phyloP scores from a whole-genome alignment of 2,797 vertebrate species.

The Sebastes paucispinis region DNA sequence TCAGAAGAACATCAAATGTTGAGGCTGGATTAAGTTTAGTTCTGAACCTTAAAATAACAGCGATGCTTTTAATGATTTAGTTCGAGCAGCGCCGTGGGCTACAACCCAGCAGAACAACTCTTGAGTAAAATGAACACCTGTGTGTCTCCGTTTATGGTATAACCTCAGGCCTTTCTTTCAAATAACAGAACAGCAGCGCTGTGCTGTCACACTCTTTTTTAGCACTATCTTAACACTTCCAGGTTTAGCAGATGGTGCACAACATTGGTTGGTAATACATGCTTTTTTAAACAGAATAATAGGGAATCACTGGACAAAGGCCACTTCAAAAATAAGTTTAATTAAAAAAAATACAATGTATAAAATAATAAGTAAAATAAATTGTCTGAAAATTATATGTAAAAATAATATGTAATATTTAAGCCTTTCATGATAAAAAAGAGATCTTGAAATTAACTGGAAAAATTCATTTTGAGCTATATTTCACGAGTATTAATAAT shows the following conservation, averaged over 20 bases:
- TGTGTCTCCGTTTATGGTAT: neutral
- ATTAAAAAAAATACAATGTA: no score
- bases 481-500: neutral
- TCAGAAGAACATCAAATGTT: neutral
- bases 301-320: neutral
- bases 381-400: no score
- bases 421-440: no score
- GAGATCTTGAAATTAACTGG: no score
- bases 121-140: conserved; percentile 18
- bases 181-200: neutral
- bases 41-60: conserved; percentile 1
- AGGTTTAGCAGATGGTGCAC: neutral
- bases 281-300: neutral
- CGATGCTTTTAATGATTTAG: conserved; percentile 11
- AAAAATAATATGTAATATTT: no score
- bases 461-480: no score
- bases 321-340: no score
- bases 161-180: conserved; percentile 27
- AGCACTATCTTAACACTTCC: neutral
- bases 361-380: no score
- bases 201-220: neutral
- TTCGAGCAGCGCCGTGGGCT: neutral
- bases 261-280: neutral
- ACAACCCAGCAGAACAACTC: neutral
- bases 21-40: neutral